These are phyloP conservation scores for Sylvicola cinctus DNA, from an alignment of 2,888 invertebrate genomes.

Conservation along the genomic window DNA sequence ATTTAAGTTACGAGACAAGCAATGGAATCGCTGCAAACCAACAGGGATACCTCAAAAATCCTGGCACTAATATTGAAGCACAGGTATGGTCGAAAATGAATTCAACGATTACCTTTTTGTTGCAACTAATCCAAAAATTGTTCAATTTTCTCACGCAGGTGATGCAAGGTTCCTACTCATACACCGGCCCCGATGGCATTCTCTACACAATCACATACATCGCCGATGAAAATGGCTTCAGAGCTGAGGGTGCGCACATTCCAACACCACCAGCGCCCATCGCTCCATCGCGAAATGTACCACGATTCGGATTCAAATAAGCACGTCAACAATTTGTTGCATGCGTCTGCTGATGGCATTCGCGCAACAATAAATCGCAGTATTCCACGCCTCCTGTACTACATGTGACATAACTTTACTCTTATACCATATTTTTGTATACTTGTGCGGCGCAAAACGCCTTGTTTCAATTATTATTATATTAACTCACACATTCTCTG, in stretches of 20 bases:
- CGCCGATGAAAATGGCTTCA: constrained; percentile 28
- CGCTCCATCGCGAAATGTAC: constrained; percentile 17
- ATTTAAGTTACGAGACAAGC: constrained; percentile 36
- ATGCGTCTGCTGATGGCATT: too few species aligned
- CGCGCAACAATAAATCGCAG: too few species aligned
- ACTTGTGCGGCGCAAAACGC: too few species aligned
- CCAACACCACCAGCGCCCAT: too few species aligned
- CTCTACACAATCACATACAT: constrained; percentile 31
- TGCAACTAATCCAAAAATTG: constrained; percentile 21
- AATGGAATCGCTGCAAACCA: constrained; percentile 42
- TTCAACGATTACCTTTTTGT: constrained; percentile 5
- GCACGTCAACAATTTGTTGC: background rate
- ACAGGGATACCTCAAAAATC: constrained; percentile 36
- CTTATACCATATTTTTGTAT: too few species aligned
- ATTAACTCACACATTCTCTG: too few species aligned
- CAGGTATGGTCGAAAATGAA: constrained; percentile 27
- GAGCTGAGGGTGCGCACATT: constrained; percentile 28
- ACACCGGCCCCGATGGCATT: constrained; percentile 35
- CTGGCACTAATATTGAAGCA: constrained; percentile 32
- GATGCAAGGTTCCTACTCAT: constrained; percentile 34
- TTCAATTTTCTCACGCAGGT: constrained; percentile 21
- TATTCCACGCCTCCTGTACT: too few species aligned
- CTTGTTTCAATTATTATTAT: too few species aligned
- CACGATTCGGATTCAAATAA: constrained; percentile 8
- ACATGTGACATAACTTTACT: too few species aligned